phyloP scores from a whole-genome alignment of 2,113 vertebrate species.

The Galemys pyrenaicus region DNA sequence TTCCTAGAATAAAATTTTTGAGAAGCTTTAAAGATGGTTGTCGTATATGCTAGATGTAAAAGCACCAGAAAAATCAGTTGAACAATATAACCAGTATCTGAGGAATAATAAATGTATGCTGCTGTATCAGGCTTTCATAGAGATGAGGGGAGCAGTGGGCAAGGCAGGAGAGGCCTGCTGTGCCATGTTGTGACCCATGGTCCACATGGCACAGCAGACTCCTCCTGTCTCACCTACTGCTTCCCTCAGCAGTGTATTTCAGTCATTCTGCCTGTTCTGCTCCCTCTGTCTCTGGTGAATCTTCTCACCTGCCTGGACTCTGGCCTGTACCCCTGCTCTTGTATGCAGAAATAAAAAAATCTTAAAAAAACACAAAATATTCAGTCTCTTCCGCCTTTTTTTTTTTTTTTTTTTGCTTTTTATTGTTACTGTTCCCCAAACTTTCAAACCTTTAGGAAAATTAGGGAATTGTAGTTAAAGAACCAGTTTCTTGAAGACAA shows the following conservation, averaged over 20 bases:
- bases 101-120: background rate
- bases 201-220: too few relatives aligned
- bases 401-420: background rate
- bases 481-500: constrained; percentile 25
- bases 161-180: too few relatives aligned
- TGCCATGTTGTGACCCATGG: too few relatives aligned
- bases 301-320: too few relatives aligned
- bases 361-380: too few relatives aligned
- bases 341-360: too few relatives aligned
- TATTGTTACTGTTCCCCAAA: background rate
- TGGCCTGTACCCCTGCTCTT: too few relatives aligned
- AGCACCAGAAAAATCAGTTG: background rate
- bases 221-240: too few relatives aligned
- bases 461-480: background rate
- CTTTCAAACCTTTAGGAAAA: constrained; percentile 41
- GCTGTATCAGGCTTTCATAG: background rate
- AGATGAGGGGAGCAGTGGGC: too few relatives aligned
- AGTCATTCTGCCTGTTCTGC: too few relatives aligned
- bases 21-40: background rate
- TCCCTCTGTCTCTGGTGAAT: background rate
- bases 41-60: background rate
- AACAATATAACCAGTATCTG: background rate
- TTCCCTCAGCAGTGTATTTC: too few relatives aligned
- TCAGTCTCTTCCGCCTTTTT: background rate
- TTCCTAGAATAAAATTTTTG: background rate